A percentile compares a stretch with the other conserved stretches of the same genome.
These are phyloP conservation scores for Anthonomus grandis DNA, from an alignment of 1,140 invertebrate species.

Conservation along the genomic window DNA sequence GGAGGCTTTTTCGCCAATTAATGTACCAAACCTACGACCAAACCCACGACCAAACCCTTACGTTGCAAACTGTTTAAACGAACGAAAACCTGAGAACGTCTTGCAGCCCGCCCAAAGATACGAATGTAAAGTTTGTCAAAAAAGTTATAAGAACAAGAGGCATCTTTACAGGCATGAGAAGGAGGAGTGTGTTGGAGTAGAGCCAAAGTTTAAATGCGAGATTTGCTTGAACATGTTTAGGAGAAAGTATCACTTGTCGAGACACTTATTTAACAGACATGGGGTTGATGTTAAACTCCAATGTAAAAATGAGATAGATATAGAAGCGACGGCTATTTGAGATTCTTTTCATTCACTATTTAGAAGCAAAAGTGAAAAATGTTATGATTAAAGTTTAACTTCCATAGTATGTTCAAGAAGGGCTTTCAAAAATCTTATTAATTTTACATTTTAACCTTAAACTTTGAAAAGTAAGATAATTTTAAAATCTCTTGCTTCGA, in stretches of 20 bases:
- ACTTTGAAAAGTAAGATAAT: too few species aligned
- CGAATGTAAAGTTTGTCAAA: conserved; percentile 49
- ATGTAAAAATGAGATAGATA: conserved; percentile 7
- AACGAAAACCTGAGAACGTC: conserved; percentile 20
- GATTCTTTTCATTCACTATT: too few species aligned
- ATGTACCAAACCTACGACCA: too few species aligned
- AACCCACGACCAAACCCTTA: not conserved
- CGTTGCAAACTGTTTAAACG: conserved; percentile 5
- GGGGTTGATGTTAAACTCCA: conserved; percentile 35
- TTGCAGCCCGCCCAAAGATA: conserved; percentile 1
- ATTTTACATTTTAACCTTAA: too few species aligned
- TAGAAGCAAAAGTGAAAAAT: too few species aligned
- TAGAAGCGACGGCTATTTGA: too few species aligned
- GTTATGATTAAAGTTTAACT: too few species aligned
- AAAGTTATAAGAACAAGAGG: conserved; percentile 53
- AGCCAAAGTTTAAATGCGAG: conserved; percentile 64
- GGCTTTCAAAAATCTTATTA: too few species aligned
- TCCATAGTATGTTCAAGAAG: too few species aligned
- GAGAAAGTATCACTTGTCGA: conserved; percentile 59
- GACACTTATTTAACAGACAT: conserved; percentile 55
- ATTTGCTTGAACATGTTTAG: conserved; percentile 59
- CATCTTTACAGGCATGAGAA: conserved; percentile 51
- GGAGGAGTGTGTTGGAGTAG: conserved; percentile 64
- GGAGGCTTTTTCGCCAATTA: too few species aligned
- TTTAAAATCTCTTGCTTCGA: too few species aligned